Conservation (phyloP, 2,888 invertebrate genomes). For the Spodoptera exigua region DNA sequence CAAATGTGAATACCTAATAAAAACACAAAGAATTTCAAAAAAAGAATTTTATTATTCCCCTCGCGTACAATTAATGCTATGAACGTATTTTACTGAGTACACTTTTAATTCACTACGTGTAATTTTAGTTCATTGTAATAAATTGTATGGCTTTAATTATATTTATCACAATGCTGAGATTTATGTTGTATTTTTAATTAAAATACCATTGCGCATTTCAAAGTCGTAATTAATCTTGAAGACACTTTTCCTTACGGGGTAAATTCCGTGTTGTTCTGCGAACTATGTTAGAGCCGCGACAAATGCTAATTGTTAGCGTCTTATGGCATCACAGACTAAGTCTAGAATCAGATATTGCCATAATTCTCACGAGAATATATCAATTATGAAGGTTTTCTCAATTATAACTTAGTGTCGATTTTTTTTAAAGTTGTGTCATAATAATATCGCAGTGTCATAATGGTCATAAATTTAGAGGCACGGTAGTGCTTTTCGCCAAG, state of each 20-base stretch:
- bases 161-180: conserved; percentile 10
- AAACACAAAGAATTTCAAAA: neutral
- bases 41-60: conserved; percentile 24
- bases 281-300: conserved; percentile 3
- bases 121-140: conserved; percentile 3
- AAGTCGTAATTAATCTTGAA: conserved; percentile 14
- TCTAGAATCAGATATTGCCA: too few species aligned
- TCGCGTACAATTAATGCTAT: conserved; percentile 8
- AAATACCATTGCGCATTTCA: conserved; percentile 28
- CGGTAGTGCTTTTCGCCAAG: too few species aligned
- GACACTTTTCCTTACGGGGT: conserved; percentile 30
- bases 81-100: too few species aligned
- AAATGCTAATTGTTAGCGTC: conserved; percentile 11
- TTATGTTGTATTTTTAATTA: conserved; percentile 39
- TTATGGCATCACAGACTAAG: too few species aligned
- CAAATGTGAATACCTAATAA: conserved; percentile 12
- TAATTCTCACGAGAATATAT: too few species aligned
- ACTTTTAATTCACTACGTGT: conserved; percentile 4
- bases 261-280: conserved; percentile 42
- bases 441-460: too few species aligned
- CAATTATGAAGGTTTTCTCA: too few species aligned
- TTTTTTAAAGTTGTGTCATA: too few species aligned
- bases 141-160: conserved; percentile 13
- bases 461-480: too few species aligned
- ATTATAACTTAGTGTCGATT: too few species aligned